Conservation (phyloP, 2,888 invertebrate species). For the Pammene fasciana region DNA sequence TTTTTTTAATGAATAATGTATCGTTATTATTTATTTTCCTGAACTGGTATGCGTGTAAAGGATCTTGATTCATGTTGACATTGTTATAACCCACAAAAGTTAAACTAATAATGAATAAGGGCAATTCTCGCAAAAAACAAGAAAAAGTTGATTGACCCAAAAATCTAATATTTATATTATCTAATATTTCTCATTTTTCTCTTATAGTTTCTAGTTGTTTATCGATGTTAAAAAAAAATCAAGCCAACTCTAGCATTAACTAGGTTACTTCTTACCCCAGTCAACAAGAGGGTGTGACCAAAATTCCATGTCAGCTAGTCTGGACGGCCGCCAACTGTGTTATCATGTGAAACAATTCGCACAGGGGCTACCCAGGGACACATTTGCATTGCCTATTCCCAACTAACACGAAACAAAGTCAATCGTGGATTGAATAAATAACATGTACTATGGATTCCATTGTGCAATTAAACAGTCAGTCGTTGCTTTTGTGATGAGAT, state of each 20-base stretch:
- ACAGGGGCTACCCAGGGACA: constrained; percentile 50
- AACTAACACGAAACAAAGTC: constrained; percentile 47
- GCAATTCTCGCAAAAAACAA: too few species aligned
- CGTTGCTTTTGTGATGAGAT: too few species aligned
- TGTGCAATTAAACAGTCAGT: constrained; percentile 21
- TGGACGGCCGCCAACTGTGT: constrained; percentile 66
- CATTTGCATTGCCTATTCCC: constrained; percentile 56
- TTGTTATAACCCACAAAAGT: too few species aligned
- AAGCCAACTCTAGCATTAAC: background rate
- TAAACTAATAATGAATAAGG: too few species aligned
- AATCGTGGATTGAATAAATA: constrained; percentile 34
- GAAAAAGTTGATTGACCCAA: too few species aligned
- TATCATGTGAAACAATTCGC: constrained; percentile 61
- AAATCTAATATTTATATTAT: too few species aligned
- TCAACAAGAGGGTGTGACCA: constrained; percentile 50
- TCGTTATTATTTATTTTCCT: too few species aligned
- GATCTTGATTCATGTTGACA: too few species aligned
- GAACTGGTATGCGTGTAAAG: too few species aligned
- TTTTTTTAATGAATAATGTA: too few species aligned
- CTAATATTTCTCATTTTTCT: too few species aligned
- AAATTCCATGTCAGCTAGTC: constrained; percentile 53
- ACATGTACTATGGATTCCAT: constrained; percentile 18
- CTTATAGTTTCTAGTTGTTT: too few species aligned
- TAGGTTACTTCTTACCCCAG: background rate
- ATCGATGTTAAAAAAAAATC: constrained; percentile 23